phyloP scores from a whole-genome alignment of 2,113 vertebrate species.

The Corythornis cristatus region DNA sequence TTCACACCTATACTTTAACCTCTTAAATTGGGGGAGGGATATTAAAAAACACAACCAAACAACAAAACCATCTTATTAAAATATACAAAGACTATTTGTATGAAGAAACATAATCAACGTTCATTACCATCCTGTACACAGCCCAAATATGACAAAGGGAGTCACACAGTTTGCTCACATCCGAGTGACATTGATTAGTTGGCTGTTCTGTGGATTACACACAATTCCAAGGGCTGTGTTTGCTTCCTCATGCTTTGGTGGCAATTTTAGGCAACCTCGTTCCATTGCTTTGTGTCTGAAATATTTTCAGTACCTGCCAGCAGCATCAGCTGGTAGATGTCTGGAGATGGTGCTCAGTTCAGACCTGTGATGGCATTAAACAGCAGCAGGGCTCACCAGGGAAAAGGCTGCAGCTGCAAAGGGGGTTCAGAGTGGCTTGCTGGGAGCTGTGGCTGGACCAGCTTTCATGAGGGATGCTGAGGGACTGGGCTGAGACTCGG shows the following conservation, averaged over 20 bases:
- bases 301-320: not conserved
- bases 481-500: not conserved
- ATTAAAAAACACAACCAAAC: too few species aligned
- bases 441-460: not conserved
- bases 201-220: not conserved
- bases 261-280: not conserved
- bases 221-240: not conserved
- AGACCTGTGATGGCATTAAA: not conserved
- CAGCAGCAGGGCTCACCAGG: not conserved
- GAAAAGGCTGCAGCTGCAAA: not conserved
- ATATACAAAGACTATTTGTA: not conserved
- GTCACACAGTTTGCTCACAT: not conserved
- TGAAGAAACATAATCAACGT: constrained; percentile 52
- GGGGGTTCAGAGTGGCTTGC: not conserved
- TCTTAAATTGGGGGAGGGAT: not conserved
- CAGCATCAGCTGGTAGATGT: not conserved
- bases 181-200: not conserved
- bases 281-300: not conserved
- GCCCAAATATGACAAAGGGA: constrained; percentile 37
- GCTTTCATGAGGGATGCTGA: not conserved
- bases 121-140: constrained; percentile 22
- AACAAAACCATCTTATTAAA: not conserved
- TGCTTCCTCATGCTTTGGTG: not conserved
- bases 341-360: not conserved
- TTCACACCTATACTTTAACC: not conserved